Percentiles rank a stretch among this genome's conserved stretches.
phyloP scores from a whole-genome alignment of 1,140 invertebrate genomes.

The Caenorhabditis remanei region DNA sequence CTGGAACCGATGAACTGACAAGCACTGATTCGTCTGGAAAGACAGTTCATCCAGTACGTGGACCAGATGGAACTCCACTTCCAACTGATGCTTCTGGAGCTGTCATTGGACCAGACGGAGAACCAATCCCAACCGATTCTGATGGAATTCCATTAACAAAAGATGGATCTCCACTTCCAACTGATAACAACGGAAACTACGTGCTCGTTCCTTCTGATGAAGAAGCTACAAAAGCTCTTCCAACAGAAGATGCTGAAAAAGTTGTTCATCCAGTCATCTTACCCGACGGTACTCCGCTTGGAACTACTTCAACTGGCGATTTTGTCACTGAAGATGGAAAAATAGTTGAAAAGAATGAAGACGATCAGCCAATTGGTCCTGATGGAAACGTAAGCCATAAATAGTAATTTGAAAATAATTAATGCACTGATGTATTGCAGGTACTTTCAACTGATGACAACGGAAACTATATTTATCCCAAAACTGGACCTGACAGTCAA shows the following conservation, averaged over 20 bases:
- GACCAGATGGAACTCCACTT: conserved; percentile 39
- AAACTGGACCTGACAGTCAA: conserved; percentile 20
- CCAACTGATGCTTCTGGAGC: conserved; percentile 59
- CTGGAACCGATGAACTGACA: conserved; percentile 56
- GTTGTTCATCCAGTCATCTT: conserved; percentile 49
- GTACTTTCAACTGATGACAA: conserved; percentile 55
- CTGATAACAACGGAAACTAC: conserved; percentile 45
- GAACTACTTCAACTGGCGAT: conserved; percentile 56
- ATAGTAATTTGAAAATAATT: not conserved
- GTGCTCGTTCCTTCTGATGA: not conserved
- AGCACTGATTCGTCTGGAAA: conserved; percentile 22
- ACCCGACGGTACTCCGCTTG: conserved; percentile 56
- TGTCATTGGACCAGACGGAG: conserved; percentile 60
- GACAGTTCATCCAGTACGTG: not conserved
- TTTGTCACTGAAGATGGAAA: conserved; percentile 45
- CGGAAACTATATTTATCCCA: conserved; percentile 60
- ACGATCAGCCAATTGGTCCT: conserved; percentile 62
- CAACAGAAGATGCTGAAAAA: conserved; percentile 45
- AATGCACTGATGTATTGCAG: not conserved
- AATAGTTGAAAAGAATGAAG: conserved; percentile 33
- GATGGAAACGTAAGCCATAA: conserved; percentile 57
- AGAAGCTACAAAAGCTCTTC: not conserved
- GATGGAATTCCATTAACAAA: conserved; percentile 3
- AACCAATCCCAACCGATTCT: conserved; percentile 54
- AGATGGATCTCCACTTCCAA: conserved; percentile 60